Conservation (phyloP, 1,140 invertebrate species). For the Leptinotarsa lineolata region DNA sequence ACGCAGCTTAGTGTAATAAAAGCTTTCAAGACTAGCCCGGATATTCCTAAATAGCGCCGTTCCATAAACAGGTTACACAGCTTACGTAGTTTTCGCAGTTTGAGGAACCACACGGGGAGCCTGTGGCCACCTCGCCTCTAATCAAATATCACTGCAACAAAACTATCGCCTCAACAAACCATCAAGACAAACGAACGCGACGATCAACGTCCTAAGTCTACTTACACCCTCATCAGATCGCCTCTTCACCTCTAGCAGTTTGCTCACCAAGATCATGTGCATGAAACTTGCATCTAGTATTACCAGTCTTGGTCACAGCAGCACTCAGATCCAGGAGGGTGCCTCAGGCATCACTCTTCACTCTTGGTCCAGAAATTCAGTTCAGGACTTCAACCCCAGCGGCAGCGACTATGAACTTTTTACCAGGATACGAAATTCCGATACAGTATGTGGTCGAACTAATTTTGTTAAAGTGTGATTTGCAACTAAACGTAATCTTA, state of each 20-base stretch:
- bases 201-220: constrained; percentile 55
- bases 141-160: constrained; percentile 80
- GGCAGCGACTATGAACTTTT: too few species aligned
- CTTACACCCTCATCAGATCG: constrained; percentile 49
- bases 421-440: too few species aligned
- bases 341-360: too few species aligned
- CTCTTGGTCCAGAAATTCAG: too few species aligned
- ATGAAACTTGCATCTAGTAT: constrained; percentile 73
- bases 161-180: constrained; percentile 59
- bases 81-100: constrained; percentile 90
- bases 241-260: constrained; percentile 53
- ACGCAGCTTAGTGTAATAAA: constrained; percentile 99
- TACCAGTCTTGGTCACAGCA: constrained; percentile 49
- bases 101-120: constrained; percentile 75
- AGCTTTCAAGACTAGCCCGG: constrained; percentile 99
- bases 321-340: not conserved
- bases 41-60: constrained; percentile 98
- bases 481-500: too few species aligned
- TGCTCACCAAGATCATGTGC: constrained; percentile 59
- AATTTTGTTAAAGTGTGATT: too few species aligned
- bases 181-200: constrained; percentile 60
- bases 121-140: constrained; percentile 75
- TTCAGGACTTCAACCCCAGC: too few species aligned
- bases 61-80: constrained; percentile 97
- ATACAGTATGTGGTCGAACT: too few species aligned